Evolutionary conservation across 2,888 invertebrate genomes (phyloP).

Genomic region (Galerucella calmariensis): DNA sequence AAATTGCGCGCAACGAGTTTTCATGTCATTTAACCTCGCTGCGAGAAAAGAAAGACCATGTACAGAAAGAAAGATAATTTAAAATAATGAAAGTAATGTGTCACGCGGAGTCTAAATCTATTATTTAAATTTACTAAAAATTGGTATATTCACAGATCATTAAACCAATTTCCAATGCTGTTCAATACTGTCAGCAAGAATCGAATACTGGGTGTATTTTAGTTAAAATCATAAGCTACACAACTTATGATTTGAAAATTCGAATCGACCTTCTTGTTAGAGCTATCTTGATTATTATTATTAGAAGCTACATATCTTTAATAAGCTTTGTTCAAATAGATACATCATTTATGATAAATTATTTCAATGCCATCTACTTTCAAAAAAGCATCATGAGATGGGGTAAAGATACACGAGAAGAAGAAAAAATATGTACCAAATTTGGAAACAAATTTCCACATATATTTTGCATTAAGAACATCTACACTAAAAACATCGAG

Average conservation of each 20-base stretch:
- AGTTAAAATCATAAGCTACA: neutral
- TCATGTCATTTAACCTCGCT: constrained; percentile 29
- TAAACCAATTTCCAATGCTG: constrained; percentile 48
- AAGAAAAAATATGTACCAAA: too few relatives aligned
- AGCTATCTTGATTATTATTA: neutral
- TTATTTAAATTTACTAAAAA: constrained; percentile 51
- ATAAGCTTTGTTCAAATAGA: neutral
- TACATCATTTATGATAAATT: neutral
- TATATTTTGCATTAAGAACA: too few relatives aligned
- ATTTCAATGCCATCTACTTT: neutral
- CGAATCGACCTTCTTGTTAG: neutral
- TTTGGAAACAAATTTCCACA: too few relatives aligned
- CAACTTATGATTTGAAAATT: neutral
- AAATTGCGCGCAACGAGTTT: constrained; percentile 22
- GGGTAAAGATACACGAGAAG: too few relatives aligned
- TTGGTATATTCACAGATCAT: constrained; percentile 51
- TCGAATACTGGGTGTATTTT: neutral
- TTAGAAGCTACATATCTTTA: neutral
- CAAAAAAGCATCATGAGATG: neutral
- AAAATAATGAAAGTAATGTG: constrained; percentile 42
- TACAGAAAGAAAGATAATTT: constrained; percentile 36
- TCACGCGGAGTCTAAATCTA: constrained; percentile 39
- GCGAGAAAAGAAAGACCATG: constrained; percentile 22
- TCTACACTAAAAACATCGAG: too few relatives aligned
- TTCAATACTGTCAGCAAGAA: neutral